Evolutionary conservation across 2,113 vertebrate genomes (phyloP).

Genomic region (Dicerorhinus sumatrensis): DNA sequence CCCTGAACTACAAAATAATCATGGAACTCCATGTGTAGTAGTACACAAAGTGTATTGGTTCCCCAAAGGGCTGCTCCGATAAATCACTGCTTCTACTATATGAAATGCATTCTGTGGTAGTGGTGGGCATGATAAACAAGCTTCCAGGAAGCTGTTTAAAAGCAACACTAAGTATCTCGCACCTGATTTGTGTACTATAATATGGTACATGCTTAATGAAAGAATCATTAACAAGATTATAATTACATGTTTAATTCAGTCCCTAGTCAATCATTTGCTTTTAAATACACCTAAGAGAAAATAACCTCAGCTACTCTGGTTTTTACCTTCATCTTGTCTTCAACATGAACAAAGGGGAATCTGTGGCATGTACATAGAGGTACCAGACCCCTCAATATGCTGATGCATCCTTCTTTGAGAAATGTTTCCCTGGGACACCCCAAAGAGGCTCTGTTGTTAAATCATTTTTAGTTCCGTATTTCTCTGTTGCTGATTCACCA

Average conservation of each 20-base stretch:
- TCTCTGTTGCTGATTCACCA: neutral
- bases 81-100: constrained; percentile 28
- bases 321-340: constrained; percentile 39
- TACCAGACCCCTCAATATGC: neutral
- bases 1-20: neutral
- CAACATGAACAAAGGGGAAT: neutral
- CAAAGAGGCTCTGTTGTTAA: neutral
- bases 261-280: constrained; percentile 63
- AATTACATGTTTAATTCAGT: constrained; percentile 70
- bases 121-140: constrained; percentile 42
- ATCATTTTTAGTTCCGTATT: neutral
- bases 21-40: neutral
- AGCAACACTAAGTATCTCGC: constrained; percentile 20
- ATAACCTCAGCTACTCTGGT: constrained; percentile 29
- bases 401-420: neutral
- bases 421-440: neutral
- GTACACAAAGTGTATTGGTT: neutral
- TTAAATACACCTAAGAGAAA: constrained; percentile 69
- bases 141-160: constrained; percentile 56
- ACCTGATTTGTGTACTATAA: constrained; percentile 69
- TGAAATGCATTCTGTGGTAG: constrained; percentile 21
- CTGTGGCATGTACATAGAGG: neutral
- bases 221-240: constrained; percentile 70
- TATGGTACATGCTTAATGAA: constrained; percentile 68
- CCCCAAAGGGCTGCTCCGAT: neutral